Percentiles rank a stretch among this genome's conserved stretches.
phyloP scores from a whole-genome alignment of 2,797 vertebrate genomes.

The Erethizon dorsatum region DNA sequence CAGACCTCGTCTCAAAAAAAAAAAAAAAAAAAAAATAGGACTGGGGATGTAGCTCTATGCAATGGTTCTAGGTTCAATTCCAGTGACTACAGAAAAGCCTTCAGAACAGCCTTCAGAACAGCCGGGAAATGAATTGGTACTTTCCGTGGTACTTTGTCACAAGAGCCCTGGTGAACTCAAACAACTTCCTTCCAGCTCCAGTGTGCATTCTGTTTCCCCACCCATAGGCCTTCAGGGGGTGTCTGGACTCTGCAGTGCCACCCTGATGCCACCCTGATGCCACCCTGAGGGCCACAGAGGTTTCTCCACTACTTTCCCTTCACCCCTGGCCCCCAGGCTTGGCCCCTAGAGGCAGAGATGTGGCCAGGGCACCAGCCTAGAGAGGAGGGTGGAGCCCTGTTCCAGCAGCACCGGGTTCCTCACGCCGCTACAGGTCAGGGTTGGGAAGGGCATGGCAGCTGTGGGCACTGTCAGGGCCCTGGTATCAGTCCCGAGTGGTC shows the following conservation, averaged over 20 bases:
- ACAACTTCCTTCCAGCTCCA: neutral
- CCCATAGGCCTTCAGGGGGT: accelerated
- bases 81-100: neutral
- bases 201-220: neutral
- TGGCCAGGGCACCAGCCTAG: neutral
- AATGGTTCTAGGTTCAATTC: neutral
- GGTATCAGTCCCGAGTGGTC: neutral
- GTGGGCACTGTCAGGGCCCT: neutral
- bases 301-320: neutral
- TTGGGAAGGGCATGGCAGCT: neutral
- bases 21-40: neutral
- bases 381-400: neutral
- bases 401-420: neutral
- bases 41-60: neutral
- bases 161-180: accelerated
- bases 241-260: no score
- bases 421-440: accelerated
- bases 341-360: neutral
- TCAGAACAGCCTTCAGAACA: neutral
- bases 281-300: accelerated
- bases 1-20: neutral
- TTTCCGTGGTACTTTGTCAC: accelerated
- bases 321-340: neutral
- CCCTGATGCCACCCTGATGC: no score
- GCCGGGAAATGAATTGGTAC: neutral